Conservation (phyloP, 2,888 invertebrate species). For the Cylindroiulus punctatus region DNA sequence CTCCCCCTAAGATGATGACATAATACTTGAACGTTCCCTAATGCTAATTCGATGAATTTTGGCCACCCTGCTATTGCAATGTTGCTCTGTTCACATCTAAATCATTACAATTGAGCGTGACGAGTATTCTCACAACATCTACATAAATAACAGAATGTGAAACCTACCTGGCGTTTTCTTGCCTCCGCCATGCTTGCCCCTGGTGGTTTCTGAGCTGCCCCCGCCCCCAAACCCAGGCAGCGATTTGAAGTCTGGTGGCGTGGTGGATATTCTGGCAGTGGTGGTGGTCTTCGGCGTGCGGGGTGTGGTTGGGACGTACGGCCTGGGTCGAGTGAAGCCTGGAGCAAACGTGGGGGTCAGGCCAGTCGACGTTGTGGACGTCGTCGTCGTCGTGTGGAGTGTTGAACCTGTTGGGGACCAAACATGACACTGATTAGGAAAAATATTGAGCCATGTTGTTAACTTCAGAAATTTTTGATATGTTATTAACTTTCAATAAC, state of each 20-base stretch:
- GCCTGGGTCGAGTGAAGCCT: conserved; percentile 14
- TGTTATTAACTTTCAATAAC: no score
- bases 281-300: conserved; percentile 44
- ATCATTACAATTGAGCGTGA: no score
- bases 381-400: conserved; percentile 12
- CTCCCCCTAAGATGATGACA: no score
- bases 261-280: conserved; percentile 32
- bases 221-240: conserved; percentile 50
- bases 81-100: no score
- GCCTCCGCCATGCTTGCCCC: conserved; percentile 39
- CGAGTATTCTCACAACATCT: no score
- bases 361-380: conserved; percentile 13
- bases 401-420: not conserved
- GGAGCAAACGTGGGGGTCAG: not conserved
- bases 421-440: not conserved
- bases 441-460: no score
- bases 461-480: no score
- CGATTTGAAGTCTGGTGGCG: conserved; percentile 49
- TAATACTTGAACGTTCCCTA: no score
- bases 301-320: not conserved
- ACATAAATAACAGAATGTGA: not conserved
- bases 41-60: no score
- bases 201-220: conserved; percentile 44
- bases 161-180: conserved; percentile 30
- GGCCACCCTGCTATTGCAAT: no score